Evolutionary conservation across 2,797 vertebrate genomes (phyloP), one percentile per base, ranked within the genome.

Genomic region (Toxotes lorentzi): DNA sequence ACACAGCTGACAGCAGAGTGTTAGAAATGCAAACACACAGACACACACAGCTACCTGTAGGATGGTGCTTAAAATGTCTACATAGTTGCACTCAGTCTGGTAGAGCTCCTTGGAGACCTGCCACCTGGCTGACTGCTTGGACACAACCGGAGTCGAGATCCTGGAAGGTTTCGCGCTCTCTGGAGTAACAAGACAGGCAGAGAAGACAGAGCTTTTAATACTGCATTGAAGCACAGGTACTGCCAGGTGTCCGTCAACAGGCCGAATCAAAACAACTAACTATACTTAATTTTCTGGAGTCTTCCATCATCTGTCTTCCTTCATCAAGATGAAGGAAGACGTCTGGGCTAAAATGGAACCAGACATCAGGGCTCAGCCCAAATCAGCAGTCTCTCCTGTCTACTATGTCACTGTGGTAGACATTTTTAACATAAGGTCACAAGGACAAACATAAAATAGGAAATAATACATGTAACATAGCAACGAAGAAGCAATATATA

Each of bases 61-160:
- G 72, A 99, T 94, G 50, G 98, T 99, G 78, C 95, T 96, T 76
- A 99, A 91, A 91, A 99, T 99, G 91, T 97, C 97, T 70, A 99
- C 98, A 0, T 99, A 99, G 95, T 99, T 99, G 93, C 97, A 99
- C 92, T 99, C 98, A 0, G 98, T 99, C 91, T 99, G 98, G 95
- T 98, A 99, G 54, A 99, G 95, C 84, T 99, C 98, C 92, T 98
- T 99, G 82, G 97, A 98, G 90, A 99, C 98, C 89, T 99, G 98
- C 97, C 97, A 99, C 74, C 98, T 94, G 43, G 98, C 98, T 32
- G 98, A 98, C 93, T 98, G 97, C 94, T 98, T 99, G 73, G 94
- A 77, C 54, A 94, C 91, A 68, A 94, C 90, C 0, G 96, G 95
- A 71, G 97, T 95, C 1, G 96, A 97, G 88, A 95, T 97, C 95